phyloP scores from a whole-genome alignment of 2,113 vertebrate genomes.

The Pelusios castaneus region DNA sequence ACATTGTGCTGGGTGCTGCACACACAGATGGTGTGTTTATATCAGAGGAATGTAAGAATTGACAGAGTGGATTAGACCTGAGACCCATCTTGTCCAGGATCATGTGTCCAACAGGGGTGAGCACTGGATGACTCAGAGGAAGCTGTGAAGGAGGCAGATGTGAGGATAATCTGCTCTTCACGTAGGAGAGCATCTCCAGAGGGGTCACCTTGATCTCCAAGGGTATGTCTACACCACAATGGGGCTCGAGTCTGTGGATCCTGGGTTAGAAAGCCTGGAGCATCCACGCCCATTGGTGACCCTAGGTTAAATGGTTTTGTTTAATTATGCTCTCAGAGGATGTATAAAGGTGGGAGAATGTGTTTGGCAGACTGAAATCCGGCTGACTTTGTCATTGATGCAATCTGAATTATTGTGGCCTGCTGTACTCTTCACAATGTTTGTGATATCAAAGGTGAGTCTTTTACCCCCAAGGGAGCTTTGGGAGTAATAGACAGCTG shows the following conservation, averaged over 20 bases:
- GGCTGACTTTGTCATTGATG: too few relatives aligned
- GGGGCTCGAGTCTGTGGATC: too few relatives aligned
- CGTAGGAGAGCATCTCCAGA: accelerated
- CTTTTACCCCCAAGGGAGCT: neutral
- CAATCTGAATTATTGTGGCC: too few relatives aligned
- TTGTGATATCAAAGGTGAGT: neutral
- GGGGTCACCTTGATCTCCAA: neutral
- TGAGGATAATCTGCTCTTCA: neutral
- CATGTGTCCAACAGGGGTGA: neutral
- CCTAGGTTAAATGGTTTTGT: too few relatives aligned
- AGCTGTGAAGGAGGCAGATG: neutral
- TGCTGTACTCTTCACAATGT: too few relatives aligned
- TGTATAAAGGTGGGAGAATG: too few relatives aligned
- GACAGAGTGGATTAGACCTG: neutral
- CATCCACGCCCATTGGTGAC: too few relatives aligned
- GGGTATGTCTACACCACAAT: too few relatives aligned
- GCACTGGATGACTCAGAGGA: neutral
- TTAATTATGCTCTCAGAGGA: too few relatives aligned
- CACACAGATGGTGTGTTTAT: neutral
- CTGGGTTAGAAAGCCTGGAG: too few relatives aligned
- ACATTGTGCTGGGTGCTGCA: neutral
- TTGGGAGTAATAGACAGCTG: neutral
- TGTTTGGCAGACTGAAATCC: too few relatives aligned
- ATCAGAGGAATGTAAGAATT: neutral
- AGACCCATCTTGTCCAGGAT: neutral